A percentile compares a stretch with the other conserved stretches of the same genome.
phyloP scores from a whole-genome alignment of 2,113 vertebrate species.

The Alaudala cheleensis region DNA sequence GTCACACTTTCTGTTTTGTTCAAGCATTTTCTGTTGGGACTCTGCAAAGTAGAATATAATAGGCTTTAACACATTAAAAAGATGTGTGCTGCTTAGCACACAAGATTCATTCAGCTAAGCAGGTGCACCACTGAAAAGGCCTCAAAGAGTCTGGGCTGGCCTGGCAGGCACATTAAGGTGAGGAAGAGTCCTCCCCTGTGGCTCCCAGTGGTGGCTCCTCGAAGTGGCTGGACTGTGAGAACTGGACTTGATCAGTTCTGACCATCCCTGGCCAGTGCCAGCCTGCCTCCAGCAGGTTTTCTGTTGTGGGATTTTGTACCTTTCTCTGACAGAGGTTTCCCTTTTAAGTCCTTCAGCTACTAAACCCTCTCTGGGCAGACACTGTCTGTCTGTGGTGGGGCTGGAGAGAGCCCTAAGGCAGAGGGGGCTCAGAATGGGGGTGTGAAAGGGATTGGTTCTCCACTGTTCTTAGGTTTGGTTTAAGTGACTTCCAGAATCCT shows the following conservation, averaged over 20 bases:
- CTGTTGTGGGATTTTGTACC: not conserved
- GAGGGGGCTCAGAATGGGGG: accelerated
- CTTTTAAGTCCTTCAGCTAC: not conserved
- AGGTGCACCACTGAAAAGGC: accelerated
- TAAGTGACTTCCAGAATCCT: not conserved
- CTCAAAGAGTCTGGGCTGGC: not conserved
- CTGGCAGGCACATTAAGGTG: not conserved
- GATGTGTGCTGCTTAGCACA: not conserved
- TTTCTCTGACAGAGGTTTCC: not conserved
- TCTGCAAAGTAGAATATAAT: not conserved
- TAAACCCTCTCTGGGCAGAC: not conserved
- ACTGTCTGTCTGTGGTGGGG: accelerated
- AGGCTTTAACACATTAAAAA: not conserved
- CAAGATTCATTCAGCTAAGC: accelerated
- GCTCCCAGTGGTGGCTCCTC: not conserved
- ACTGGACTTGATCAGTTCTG: not conserved
- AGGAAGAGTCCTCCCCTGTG: not conserved
- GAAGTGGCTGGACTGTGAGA: not conserved
- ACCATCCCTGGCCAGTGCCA: not conserved
- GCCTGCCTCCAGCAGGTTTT: not conserved
- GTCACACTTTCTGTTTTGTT: not conserved
- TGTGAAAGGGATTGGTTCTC: not conserved
- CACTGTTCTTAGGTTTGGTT: not conserved
- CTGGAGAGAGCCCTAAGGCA: not conserved
- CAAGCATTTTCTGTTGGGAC: accelerated